Percentiles rank a stretch among this genome's conserved stretches.
These are phyloP conservation scores for Blastomussa wellsi DNA, from an alignment of 92 coral and sea anemone genomes.

Conservation along the genomic window DNA sequence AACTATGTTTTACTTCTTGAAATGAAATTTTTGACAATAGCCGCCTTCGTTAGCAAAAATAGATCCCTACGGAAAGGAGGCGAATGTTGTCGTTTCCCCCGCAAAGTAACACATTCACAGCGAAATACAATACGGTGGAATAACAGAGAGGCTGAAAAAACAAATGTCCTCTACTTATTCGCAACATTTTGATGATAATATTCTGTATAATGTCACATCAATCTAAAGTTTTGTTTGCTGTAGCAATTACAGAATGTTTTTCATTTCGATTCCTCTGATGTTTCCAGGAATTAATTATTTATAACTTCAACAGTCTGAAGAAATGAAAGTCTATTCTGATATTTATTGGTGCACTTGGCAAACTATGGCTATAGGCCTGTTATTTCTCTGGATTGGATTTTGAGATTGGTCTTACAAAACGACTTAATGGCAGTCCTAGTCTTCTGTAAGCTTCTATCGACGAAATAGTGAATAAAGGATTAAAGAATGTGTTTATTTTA, in stretches of 20 bases:
- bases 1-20: not conserved
- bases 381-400: not conserved
- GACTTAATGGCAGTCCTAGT: not conserved
- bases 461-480: not conserved
- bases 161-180: not conserved
- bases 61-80: not conserved
- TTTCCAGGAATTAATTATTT: conserved; percentile 9
- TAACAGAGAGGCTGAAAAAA: not conserved
- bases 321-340: not conserved
- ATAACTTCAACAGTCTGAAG: conserved; percentile 6
- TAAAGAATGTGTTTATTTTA: not conserved
- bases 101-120: not conserved
- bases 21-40: conserved; percentile 7
- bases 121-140: not conserved
- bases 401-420: not conserved
- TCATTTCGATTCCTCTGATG: not conserved
- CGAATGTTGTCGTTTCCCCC: not conserved
- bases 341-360: not conserved
- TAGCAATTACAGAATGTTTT: not conserved
- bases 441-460: not conserved
- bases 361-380: not conserved
- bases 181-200: not conserved
- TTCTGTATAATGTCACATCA: not conserved
- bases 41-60: not conserved
- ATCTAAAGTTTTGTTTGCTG: not conserved